Conservation (phyloP, 2,888 invertebrate genomes). For the Lochmaea crataegi region DNA sequence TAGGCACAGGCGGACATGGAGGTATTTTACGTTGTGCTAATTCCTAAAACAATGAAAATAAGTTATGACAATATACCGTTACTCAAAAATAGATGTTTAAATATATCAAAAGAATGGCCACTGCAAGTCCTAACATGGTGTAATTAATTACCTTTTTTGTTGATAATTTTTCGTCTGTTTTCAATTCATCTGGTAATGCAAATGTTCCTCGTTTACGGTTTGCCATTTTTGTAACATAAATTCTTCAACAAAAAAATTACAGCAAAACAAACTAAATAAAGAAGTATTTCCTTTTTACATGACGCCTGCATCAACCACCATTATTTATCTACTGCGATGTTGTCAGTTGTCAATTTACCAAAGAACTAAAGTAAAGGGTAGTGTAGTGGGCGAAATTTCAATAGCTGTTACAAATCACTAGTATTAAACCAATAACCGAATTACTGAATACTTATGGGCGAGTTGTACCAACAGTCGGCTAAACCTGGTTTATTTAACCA, state of each 20-base stretch:
- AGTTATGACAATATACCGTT: conserved; percentile 18
- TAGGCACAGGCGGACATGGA: conserved; percentile 50
- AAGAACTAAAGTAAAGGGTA: no score
- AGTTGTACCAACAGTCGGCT: no score
- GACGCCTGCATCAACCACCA: conserved; percentile 28
- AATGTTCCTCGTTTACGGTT: conserved; percentile 48
- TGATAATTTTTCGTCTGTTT: conserved; percentile 48
- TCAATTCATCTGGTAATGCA: conserved; percentile 46
- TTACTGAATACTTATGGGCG: not conserved
- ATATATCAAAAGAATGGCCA: conserved; percentile 10
- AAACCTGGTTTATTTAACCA: no score
- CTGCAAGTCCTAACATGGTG: conserved; percentile 20
- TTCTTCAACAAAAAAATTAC: conserved; percentile 20
- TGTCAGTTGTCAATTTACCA: not conserved
- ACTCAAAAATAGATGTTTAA: conserved; percentile 8
- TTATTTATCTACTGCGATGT: not conserved
- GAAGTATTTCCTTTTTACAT: conserved; percentile 41
- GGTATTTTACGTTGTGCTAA: conserved; percentile 47
- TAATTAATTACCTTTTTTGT: conserved; percentile 51
- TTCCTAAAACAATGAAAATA: conserved; percentile 43
- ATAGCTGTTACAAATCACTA: not conserved
- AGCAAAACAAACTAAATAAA: conserved; percentile 43
- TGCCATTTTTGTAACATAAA: conserved; percentile 45
- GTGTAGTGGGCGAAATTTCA: not conserved
- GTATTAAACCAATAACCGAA: not conserved